Evolutionary conservation across 2,888 invertebrate genomes (phyloP), one percentile per base, ranked within the genome.

Genomic region (Euplagia quadripunctaria): DNA sequence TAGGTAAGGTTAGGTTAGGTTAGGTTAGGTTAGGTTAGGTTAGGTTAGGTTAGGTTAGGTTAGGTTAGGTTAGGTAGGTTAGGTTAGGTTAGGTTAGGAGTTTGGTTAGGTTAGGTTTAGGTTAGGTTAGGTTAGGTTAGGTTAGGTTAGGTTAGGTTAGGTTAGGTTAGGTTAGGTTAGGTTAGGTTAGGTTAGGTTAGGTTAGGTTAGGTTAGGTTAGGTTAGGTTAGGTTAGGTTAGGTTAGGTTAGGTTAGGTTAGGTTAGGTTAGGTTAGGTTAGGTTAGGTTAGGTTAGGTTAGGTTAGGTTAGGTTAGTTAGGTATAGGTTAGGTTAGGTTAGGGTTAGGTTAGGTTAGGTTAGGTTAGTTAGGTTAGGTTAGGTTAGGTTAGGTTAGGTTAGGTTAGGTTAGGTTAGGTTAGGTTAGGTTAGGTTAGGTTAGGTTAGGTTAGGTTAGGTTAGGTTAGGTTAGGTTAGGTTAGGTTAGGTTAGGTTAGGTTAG

Each of bases 21-120:
- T 65, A 66, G 46, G 66, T 64, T 64, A 64, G 46, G 65, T 46
- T 46, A 46, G 79, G 76, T 78, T 77, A 76, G 79, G 76, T 78
- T 74, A 55, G 79, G 78, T 76, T 76, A 80, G 79, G 77, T 78
- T 76, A 78, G 79, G 78, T 76, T 78, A 76, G 71, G 73, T 73
- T 76, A 76, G 76, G 76, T 74, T 73, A 74, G 72, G 73, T 72
- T 72, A 72, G 71, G 76, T 73, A 74, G 72, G 73, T 72, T 72
- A 72, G 71, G 76, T 73, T 73, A 76, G 73, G 73, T 73, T 76
- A 71, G 73, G 76, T 74, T 76, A 76, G 79, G 74, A 8, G 76
- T 73, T 73, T 73, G 73, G 73, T 73, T 76, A 71, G 73, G 76
- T 74, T 76, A 76, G 79, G 74, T 76, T 73, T 55, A 76, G 76